Base-by-base conservation (phyloP, 2,888 invertebrate genomes). In the Chrysolina oricalcia region DNA sequence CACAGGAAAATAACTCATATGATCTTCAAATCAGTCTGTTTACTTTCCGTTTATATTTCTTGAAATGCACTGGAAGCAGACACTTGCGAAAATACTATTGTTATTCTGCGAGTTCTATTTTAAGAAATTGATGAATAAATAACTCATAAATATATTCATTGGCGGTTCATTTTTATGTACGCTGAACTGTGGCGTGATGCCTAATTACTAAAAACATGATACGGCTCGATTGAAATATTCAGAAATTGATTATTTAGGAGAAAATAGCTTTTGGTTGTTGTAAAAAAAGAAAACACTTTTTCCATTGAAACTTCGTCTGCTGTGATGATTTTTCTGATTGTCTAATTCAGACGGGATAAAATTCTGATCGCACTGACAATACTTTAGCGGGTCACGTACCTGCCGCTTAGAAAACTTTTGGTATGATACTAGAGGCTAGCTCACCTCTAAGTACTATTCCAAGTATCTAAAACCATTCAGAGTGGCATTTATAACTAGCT, bases 161-260 rank as follows among this genome's bases (percentile, higher is more conserved):
- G 11, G 21, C 21, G 11, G 53, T 53, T 4, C 19, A 19, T 19
- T 53, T 21, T 21, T 1, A 19, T 9, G 4, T 21, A 19, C 13
- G 53, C 3, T 53, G 53, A 23, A 53, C 53, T 53, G 53, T 53
- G 53, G 53, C 53, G 53, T 53, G 53, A 53, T 17, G 48, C n/a
- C 17, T 10, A 11, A n/a, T 17, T 8, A n/a, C 9, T 48, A 48
- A 13, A 21, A 19, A 53, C 21, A 53, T 3, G 19, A 19, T 19
- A 53, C 11, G 53, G 5, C 0, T 11, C 0, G 21, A 11, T 21
- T 21, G 1, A 21, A 21, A 53, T 21, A 13, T 53, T 11, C 23
- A 11, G 53, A 53, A 21, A 53, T 13, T 21, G 21, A 19, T 53
- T 11, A 5, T 53, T 53, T 13, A 2, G 10, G 21, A 2, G 11